Conservation (phyloP, 2,888 invertebrate genomes). For the Tetrapedia diversipes region DNA sequence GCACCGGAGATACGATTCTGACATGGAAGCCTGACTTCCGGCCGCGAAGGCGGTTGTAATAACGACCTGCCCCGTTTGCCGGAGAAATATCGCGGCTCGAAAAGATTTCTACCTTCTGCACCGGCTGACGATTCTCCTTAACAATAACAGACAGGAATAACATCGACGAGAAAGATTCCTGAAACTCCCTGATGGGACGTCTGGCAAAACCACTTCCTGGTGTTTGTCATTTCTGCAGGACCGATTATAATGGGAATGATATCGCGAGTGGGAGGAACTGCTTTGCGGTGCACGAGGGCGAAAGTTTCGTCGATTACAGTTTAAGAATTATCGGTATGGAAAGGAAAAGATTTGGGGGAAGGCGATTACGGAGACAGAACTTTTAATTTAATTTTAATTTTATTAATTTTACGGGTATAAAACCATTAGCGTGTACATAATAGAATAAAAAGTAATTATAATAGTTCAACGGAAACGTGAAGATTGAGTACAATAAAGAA, state of each 20-base stretch:
- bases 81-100: slow-evolving; percentile 14
- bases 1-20: neutral
- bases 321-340: too few species aligned
- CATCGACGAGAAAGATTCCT: neutral
- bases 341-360: too few species aligned
- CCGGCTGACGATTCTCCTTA: neutral
- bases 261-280: neutral
- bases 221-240: neutral
- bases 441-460: too few species aligned
- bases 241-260: neutral
- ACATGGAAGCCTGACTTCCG: neutral
- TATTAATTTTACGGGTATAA: too few species aligned
- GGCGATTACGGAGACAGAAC: too few species aligned
- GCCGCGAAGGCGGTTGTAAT: neutral
- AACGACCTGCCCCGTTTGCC: neutral
- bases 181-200: neutral
- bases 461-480: too few species aligned
- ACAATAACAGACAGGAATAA: slow-evolving; percentile 14
- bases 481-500: too few species aligned
- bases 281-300: too few species aligned
- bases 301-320: too few species aligned
- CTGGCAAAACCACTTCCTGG: neutral
- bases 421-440: too few species aligned
- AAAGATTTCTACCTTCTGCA: neutral
- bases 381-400: too few species aligned